Evolutionary conservation across 2,888 invertebrate genomes (phyloP).

Genomic region (Amiota minor): DNA sequence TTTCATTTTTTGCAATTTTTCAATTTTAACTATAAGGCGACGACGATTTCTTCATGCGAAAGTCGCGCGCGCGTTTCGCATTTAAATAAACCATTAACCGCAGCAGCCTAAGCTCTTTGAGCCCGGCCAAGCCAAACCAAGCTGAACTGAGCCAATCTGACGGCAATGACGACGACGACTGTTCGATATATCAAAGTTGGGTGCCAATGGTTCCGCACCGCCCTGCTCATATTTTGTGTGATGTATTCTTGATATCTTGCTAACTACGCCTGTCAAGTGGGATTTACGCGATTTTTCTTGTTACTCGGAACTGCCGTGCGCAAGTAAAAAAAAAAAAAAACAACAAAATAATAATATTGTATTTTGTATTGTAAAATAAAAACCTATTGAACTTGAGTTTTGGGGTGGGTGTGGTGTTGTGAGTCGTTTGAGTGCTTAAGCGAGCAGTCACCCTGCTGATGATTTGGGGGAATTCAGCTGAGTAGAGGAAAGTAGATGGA

Average conservation of each 20-base stretch:
- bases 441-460: too few relatives aligned
- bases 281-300: slow-evolving; percentile 72
- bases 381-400: slow-evolving; percentile 4
- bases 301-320: slow-evolving; percentile 8
- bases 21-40: slow-evolving; percentile 53
- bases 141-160: not conserved
- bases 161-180: slow-evolving; percentile 46
- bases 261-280: slow-evolving; percentile 72
- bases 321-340: not conserved
- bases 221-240: slow-evolving; percentile 49
- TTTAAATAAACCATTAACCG: slow-evolving; percentile 73
- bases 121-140: slow-evolving; percentile 46
- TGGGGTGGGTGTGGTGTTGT: not conserved
- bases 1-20: slow-evolving; percentile 67
- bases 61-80: slow-evolving; percentile 41
- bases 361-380: slow-evolving; percentile 10
- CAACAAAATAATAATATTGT: slow-evolving; percentile 10
- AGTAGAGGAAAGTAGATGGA: not conserved
- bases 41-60: slow-evolving; percentile 35
- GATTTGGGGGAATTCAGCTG: not conserved
- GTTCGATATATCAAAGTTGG: slow-evolving; percentile 24
- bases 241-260: slow-evolving; percentile 68
- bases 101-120: slow-evolving; percentile 48
- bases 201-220: not conserved
- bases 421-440: too few relatives aligned